A percentile compares a stretch with the other conserved stretches of the same genome.
phyloP scores from a whole-genome alignment of 1,140 invertebrate genomes.

The Penaeus vannamei region DNA sequence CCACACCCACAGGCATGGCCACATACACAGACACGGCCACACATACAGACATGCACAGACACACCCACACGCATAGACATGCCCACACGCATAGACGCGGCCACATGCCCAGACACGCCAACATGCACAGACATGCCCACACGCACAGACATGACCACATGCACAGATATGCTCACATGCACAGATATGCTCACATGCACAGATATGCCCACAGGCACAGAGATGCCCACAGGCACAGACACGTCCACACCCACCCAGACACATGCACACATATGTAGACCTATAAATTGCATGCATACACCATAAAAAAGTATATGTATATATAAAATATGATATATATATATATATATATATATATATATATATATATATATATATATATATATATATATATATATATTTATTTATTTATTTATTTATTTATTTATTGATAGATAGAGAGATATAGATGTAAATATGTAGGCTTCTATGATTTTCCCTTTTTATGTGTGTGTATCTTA shows the following conservation, averaged over 20 bases:
- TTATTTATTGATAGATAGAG: conserved; percentile 4
- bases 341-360: background rate
- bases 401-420: conserved; percentile 10
- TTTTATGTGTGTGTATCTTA: background rate
- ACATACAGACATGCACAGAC: background rate
- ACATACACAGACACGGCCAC: too few species aligned
- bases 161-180: background rate
- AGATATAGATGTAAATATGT: background rate
- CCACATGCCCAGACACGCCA: background rate
- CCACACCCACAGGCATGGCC: too few species aligned
- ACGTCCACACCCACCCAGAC: too few species aligned
- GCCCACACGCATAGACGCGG: background rate
- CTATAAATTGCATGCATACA: background rate
- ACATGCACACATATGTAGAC: conserved; percentile 4
- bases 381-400: background rate
- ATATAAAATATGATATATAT: background rate
- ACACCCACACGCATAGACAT: background rate
- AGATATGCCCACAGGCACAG: background rate
- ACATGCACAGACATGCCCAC: background rate
- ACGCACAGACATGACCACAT: background rate
- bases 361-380: background rate
- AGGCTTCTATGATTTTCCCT: background rate
- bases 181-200: background rate
- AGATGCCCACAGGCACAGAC: background rate
- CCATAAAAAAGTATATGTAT: background rate